phyloP scores from a whole-genome alignment of 2,797 vertebrate species.

The Lophotriccus pileatus region DNA sequence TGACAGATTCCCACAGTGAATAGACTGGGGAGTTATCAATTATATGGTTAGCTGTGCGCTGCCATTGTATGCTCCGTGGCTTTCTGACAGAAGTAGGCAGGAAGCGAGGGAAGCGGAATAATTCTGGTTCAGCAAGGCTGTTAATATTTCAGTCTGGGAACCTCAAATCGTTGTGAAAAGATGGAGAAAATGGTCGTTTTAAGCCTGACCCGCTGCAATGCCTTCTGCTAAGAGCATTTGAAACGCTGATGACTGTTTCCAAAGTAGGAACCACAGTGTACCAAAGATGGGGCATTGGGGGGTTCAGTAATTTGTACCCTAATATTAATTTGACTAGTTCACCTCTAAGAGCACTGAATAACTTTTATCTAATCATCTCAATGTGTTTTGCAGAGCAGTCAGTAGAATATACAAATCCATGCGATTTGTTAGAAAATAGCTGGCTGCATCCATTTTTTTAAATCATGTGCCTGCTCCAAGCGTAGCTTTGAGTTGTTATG shows the following conservation, averaged over 20 bases:
- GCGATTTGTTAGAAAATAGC: not conserved
- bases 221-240: not conserved
- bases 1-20: slow-evolving; percentile 79
- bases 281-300: not conserved
- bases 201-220: not conserved
- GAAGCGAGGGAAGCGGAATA: slow-evolving; percentile 66
- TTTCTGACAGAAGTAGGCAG: slow-evolving; percentile 76
- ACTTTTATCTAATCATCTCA: not conserved
- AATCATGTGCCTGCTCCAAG: not conserved
- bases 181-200: slow-evolving; percentile 47
- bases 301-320: not conserved
- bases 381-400: not conserved
- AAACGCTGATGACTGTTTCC: not conserved
- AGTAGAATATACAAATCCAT: not conserved
- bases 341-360: not conserved
- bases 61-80: slow-evolving; percentile 67
- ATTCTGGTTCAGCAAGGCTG: slow-evolving; percentile 69
- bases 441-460: not conserved
- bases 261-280: not conserved
- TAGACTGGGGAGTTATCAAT: slow-evolving; percentile 80
- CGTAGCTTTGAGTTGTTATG: not conserved
- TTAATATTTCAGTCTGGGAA: slow-evolving; percentile 66
- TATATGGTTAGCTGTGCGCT: slow-evolving; percentile 80
- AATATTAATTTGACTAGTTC: not conserved
- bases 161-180: slow-evolving; percentile 29